Evolutionary conservation across 2,888 invertebrate species (phyloP), one percentile per base, ranked within the genome.

Genomic region (Agrypnus murinus): DNA sequence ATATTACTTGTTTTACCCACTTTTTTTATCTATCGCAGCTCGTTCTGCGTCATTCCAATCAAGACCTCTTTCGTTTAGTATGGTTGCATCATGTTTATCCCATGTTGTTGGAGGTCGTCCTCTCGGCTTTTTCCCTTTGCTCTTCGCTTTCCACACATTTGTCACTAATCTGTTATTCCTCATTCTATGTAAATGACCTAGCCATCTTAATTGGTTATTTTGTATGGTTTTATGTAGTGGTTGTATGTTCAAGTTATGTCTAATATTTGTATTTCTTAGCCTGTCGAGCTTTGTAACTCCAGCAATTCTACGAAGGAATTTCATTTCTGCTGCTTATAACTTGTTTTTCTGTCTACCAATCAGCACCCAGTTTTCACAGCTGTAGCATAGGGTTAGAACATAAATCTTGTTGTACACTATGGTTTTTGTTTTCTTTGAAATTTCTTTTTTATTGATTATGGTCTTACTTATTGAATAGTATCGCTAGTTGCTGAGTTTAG

Each of bases 241-340:
- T 43, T 43, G 43, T n/a, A 43, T 43, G 43, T 43, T 10, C 14
- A 43, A 43, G 43, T n/a, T 43, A n/a, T 43, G 43, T 43, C 43
- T 43, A 8, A 43, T 5, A 6, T n/a, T n/a, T n/a, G n/a, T n/a
- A n/a, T n/a, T n/a, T n/a, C n/a, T n/a, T n/a, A n/a, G n/a, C n/a
- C n/a, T n/a, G n/a, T n/a, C n/a, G n/a, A n/a, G n/a, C n/a, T n/a
- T n/a, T n/a, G n/a, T n/a, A n/a, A n/a, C n/a, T n/a, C n/a, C n/a
- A n/a, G n/a, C n/a, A n/a, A n/a, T n/a, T n/a, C n/a, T n/a, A n/a
- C n/a, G n/a, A n/a, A 14, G 5, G n/a, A 43, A 43, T 43, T 43
- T 43, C 14, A 43, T 43, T 43, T 43, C 14, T n/a, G 43, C n/a
- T n/a, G n/a, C n/a, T n/a, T n/a, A n/a, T n/a, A n/a, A n/a, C n/a